A percentile compares a stretch with the other conserved stretches of the same genome.
Conservation (phyloP, 1,140 invertebrate species). For the Orius insidiosus region DNA sequence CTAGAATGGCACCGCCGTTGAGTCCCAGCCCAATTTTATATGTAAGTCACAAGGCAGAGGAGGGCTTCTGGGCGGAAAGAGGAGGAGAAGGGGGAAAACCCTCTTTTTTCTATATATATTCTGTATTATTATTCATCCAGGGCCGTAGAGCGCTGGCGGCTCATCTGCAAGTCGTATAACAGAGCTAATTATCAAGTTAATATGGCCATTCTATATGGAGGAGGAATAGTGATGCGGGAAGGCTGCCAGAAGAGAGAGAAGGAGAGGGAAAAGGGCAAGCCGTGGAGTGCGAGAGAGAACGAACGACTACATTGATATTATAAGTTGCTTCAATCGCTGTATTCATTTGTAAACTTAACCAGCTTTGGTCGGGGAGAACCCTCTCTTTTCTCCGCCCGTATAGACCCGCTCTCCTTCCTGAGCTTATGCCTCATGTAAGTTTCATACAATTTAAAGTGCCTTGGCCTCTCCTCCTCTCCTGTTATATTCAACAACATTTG, state of each 20-base stretch:
- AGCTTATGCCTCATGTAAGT: slow-evolving; percentile 25
- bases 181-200: slow-evolving; percentile 79
- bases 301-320: slow-evolving; percentile 46
- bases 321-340: slow-evolving; percentile 55
- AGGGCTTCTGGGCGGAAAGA: slow-evolving; percentile 13
- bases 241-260: slow-evolving; percentile 19
- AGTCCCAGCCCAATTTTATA: slow-evolving; percentile 24
- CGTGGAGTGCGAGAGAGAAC: slow-evolving; percentile 28
- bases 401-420: slow-evolving; percentile 11
- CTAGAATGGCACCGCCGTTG: slow-evolving; percentile 22
- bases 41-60: slow-evolving; percentile 22
- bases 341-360: slow-evolving; percentile 54
- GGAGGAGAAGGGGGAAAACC: slow-evolving; percentile 16
- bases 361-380: slow-evolving; percentile 27
- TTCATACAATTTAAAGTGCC: slow-evolving; percentile 27
- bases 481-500: slow-evolving; percentile 21
- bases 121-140: slow-evolving; percentile 23
- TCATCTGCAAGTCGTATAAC: slow-evolving; percentile 80
- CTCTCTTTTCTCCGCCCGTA: slow-evolving; percentile 28
- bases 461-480: slow-evolving; percentile 15
- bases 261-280: slow-evolving; percentile 18
- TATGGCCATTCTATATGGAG: slow-evolving; percentile 54
- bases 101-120: slow-evolving; percentile 23
- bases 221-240: slow-evolving; percentile 28
- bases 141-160: slow-evolving; percentile 22